Base-by-base conservation (phyloP, 2,888 invertebrate species). In the Drosophila meridionalis region DNA sequence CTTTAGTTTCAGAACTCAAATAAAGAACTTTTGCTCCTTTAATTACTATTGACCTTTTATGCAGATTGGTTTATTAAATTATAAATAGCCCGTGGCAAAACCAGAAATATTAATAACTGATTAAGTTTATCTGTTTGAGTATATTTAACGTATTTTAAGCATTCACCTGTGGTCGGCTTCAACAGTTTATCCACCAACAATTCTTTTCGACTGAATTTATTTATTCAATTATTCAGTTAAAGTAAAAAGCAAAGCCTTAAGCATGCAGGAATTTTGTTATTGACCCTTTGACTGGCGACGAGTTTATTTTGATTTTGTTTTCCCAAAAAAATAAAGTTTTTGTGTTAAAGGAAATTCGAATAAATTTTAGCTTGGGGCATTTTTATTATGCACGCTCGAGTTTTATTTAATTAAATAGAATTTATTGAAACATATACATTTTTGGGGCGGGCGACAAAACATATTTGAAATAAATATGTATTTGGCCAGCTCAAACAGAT, bases 381-480 rank as follows among this genome's bases (percentile, higher is more conserved):
- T 45, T 43, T 26, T 7, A 4, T 43, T 26, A 26, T 45, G 14
- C 14, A 8, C 1, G 11, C 30, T 30, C 11, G 40, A 11, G 11
- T 20, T 55, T 6, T n/a, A 12, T 56, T 56, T 42, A 42, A 42
- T 56, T 56, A 42, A 42, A 56, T 40, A 2, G 7, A 42, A 56
- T 56, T 42, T 42, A 56, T 12, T 30, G 28, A 38, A 55, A 55
- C 7, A 28, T 38, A 11, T 48, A 48, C 7, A 42, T 2, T 48
- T 28, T 47, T 12, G 11, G 12, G n/a, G n/a, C n/a, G 32, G 30
- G 2, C 34, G 6, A 48, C 48, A 30, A 38, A 45, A 20, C 20
- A 30, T 45, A 42, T 30, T 61, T 28, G 6, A 57, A 70, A 55
- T 28, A 28, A 38, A 55, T 55, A 52, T 20, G 47, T 59, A 48